A percentile compares a stretch with the other conserved stretches of the same genome.
Evolutionary conservation across 2,797 vertebrate species (phyloP).

Genomic region (Gorsachius magnificus): DNA sequence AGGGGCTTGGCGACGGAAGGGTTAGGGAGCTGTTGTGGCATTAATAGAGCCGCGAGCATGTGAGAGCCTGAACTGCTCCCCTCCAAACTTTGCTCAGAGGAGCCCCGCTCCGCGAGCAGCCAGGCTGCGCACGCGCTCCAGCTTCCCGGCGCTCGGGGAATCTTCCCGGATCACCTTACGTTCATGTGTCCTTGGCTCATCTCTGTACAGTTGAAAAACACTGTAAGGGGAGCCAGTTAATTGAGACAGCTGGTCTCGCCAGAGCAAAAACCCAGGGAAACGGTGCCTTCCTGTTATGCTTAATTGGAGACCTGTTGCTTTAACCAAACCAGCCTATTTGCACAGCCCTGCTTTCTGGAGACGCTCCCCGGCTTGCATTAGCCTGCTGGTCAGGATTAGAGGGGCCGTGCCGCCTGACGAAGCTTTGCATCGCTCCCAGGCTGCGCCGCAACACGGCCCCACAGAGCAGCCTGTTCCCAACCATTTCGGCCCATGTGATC

Average conservation of each 20-base stretch:
- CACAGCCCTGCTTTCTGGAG: background rate
- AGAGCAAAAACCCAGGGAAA: background rate
- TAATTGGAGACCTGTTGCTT: background rate
- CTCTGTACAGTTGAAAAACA: conserved; percentile 64
- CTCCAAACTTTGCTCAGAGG: background rate
- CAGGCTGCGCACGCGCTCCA: background rate
- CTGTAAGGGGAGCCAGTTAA: conserved; percentile 55
- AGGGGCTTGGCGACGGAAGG: rapidly evolving
- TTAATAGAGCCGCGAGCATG: background rate
- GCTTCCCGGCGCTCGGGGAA: conserved; percentile 57
- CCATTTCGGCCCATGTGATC: background rate
- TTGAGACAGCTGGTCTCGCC: background rate
- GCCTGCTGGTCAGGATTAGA: background rate
- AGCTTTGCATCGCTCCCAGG: rapidly evolving
- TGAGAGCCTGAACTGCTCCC: background rate
- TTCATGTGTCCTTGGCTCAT: conserved; percentile 65
- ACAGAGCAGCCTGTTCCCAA: background rate
- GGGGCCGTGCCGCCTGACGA: background rate
- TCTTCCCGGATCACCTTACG: conserved; percentile 17
- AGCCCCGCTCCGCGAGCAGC: background rate
- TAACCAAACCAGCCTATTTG: background rate
- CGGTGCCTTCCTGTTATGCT: background rate
- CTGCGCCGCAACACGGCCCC: rapidly evolving
- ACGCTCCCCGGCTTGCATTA: background rate
- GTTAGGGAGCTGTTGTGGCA: background rate